Base-by-base conservation (phyloP, 2,113 vertebrate genomes). In the Brevimyrus niger region DNA sequence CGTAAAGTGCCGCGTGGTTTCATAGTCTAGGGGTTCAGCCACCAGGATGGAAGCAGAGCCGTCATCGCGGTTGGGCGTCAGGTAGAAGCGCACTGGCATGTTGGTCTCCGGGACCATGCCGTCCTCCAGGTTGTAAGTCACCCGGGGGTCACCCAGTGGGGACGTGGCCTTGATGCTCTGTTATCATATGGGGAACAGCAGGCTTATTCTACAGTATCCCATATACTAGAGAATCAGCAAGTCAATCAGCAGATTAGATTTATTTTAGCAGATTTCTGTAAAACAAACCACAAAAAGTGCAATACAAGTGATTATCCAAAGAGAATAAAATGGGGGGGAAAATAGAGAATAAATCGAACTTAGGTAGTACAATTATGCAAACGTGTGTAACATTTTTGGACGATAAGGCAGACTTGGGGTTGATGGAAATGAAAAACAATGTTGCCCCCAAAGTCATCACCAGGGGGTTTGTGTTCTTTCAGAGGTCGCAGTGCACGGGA, bases 81-180 rank as follows among this genome's bases (percentile, higher is more conserved):
- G 90, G 92, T 97, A 98, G 94, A 98, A 98, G 27, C 95, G 96
- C 38, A 97, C 94, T 0, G 97, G 97, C 96, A 97, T 96, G 95
- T 97, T 98, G 92, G 96, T 97, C 92, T 98, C 97, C 0, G 96
- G 97, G 83, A 98, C 96, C 94, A 97, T 95, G 4, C 97, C 97
- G 17, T 98, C 97, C 89, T 97, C 97, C 89, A 98, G 92, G 89
- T 95, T 97, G 51, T 98, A 97, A 0, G 96, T 98, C 55, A 97
- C 96, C 80, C 96, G 94, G 47, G 97, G 96, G 92, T 98, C 97
- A 3, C 97, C 97, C 2, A 97, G 95, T 2, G 94, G 95, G 17
- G 97, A 97, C 2, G 95, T 97, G 87, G 97, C 97, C 93, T 97
- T 98, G 92, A 98, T 95, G 46, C 95, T 97, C 97, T 98, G 94